Evolutionary conservation across 2,113 vertebrate species (phyloP).

Genomic region (Chunga burmeisteri): DNA sequence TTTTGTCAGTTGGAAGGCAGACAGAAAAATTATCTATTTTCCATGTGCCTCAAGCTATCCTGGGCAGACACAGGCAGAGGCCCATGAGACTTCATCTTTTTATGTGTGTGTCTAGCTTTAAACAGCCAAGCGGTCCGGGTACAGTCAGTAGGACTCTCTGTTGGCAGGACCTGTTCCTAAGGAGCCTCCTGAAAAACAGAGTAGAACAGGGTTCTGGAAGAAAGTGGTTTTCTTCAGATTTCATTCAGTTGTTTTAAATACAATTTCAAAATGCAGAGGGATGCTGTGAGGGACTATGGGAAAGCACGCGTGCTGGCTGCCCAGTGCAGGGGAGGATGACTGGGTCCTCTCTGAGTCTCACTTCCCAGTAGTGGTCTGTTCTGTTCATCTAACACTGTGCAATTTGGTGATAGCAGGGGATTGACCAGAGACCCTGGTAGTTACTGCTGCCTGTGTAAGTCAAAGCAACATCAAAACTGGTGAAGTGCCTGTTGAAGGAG

Average conservation of each 20-base stretch:
- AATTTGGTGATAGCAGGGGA: background rate
- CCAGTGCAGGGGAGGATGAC: background rate
- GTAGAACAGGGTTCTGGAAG: background rate
- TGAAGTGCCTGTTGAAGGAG: background rate
- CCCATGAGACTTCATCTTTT: background rate
- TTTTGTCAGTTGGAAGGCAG: conserved; percentile 54
- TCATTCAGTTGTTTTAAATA: background rate
- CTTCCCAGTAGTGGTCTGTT: background rate
- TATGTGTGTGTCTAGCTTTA: background rate
- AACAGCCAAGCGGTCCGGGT: background rate
- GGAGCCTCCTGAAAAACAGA: background rate
- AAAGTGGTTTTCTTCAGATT: background rate
- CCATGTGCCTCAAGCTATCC: background rate
- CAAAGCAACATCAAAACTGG: background rate
- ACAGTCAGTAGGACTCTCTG: background rate
- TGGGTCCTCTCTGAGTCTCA: background rate
- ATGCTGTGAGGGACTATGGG: background rate
- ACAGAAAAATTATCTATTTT: conserved; percentile 47
- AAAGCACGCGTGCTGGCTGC: background rate
- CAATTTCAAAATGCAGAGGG: background rate
- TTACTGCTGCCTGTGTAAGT: background rate
- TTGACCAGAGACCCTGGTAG: background rate
- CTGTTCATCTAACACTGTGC: background rate
- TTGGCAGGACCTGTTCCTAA: background rate
- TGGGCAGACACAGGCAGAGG: background rate